Evolutionary conservation across 2,113 vertebrate genomes (phyloP).

Genomic region (Lagenorhynchus albirostris): DNA sequence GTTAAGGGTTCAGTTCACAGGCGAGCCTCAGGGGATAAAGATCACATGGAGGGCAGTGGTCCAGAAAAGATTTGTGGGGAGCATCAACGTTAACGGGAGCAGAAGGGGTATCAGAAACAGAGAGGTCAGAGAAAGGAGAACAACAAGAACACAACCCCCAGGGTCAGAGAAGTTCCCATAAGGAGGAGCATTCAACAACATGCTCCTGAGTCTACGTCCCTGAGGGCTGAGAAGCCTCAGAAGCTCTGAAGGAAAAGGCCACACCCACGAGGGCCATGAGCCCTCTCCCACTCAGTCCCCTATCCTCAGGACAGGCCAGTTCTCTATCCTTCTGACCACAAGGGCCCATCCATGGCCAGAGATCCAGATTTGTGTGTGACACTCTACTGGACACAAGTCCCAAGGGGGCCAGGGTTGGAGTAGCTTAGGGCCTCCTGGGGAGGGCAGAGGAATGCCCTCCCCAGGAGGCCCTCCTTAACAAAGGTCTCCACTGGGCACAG

Average conservation of each 20-base stretch:
- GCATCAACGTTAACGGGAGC: not conserved
- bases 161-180: not conserved
- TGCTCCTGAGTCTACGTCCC: not conserved
- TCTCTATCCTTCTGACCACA: not conserved
- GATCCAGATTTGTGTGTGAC: not conserved
- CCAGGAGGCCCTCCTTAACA: not conserved
- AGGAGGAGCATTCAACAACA: not conserved
- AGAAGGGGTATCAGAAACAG: not conserved
- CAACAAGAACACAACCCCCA: not conserved
- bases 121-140: not conserved
- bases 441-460: not conserved
- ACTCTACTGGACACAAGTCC: not conserved
- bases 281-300: not conserved
- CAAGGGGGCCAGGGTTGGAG: not conserved
- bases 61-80: not conserved
- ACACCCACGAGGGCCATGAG: not conserved
- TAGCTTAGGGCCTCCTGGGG: not conserved
- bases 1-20: not conserved
- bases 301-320: not conserved
- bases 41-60: not conserved
- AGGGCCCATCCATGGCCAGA: not conserved
- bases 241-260: not conserved
- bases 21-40: not conserved
- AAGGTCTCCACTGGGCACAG: not conserved
- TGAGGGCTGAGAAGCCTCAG: not conserved